Evolutionary conservation across 2,888 invertebrate genomes (phyloP).

Genomic region (Xanthorhoe spadicearia): DNA sequence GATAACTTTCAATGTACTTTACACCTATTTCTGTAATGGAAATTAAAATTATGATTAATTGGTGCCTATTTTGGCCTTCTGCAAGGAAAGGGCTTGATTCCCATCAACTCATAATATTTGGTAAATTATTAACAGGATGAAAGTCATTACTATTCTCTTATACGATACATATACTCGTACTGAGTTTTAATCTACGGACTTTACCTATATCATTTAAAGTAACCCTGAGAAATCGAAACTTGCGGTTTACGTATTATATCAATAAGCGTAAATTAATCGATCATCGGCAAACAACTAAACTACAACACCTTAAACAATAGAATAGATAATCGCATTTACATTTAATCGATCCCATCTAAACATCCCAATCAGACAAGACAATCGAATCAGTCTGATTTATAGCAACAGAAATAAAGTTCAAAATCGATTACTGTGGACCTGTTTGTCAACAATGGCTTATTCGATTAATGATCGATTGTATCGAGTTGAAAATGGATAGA

Average conservation of each 20-base stretch:
- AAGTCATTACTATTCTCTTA: too few relatives aligned
- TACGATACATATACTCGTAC: too few relatives aligned
- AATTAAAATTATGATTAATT: not conserved
- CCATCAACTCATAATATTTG: too few relatives aligned
- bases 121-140: too few relatives aligned
- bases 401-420: slow-evolving; percentile 37
- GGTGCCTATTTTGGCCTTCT: not conserved
- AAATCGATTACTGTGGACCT: slow-evolving; percentile 42
- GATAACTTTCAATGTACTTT: slow-evolving; percentile 19
- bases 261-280: slow-evolving; percentile 32
- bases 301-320: slow-evolving; percentile 57
- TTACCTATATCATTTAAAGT: too few relatives aligned
- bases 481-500: slow-evolving; percentile 48
- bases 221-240: not conserved
- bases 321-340: slow-evolving; percentile 63
- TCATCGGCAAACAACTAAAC: slow-evolving; percentile 46
- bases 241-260: not conserved
- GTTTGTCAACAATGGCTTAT: slow-evolving; percentile 59
- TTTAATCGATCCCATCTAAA: slow-evolving; percentile 58
- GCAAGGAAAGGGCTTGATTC: not conserved
- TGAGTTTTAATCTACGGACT: too few relatives aligned
- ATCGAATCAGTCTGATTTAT: slow-evolving; percentile 29
- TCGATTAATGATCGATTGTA: slow-evolving; percentile 61
- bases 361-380: slow-evolving; percentile 13
- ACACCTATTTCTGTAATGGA: slow-evolving; percentile 1